Evolutionary conservation across 2,113 vertebrate genomes (phyloP).

Genomic region (Thomomys bottae): DNA sequence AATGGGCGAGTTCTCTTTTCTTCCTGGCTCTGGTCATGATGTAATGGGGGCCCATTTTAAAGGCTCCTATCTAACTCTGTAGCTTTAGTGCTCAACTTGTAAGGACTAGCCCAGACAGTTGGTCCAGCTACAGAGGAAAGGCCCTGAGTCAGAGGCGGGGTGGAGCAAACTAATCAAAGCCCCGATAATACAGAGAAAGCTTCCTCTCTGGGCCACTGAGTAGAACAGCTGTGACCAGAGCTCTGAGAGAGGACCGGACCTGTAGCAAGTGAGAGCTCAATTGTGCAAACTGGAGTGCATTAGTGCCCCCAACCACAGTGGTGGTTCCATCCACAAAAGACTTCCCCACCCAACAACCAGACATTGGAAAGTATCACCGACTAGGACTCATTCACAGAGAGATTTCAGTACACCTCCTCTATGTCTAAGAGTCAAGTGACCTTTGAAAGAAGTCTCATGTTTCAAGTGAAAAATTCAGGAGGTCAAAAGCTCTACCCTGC

Average conservation of each 20-base stretch:
- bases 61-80: background rate
- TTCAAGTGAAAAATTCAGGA: no score
- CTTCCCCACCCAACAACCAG: no score
- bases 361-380: no score
- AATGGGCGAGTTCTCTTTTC: background rate
- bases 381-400: no score
- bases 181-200: background rate
- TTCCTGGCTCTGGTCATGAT: background rate
- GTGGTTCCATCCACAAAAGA: background rate
- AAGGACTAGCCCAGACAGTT: background rate
- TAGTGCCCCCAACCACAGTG: background rate
- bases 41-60: background rate
- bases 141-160: background rate
- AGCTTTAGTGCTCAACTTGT: background rate
- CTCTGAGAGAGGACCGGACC: no score
- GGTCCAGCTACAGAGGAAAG: background rate
- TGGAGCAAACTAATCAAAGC: background rate
- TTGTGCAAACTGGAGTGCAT: no score
- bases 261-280: background rate
- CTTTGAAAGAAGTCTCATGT: no score
- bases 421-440: no score
- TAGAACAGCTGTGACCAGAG: background rate
- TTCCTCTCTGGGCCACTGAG: background rate
- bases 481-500: no score
- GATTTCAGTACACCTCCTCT: no score